phyloP scores from a whole-genome alignment of 2,888 invertebrate species.

The Vandiemenella viatica region DNA sequence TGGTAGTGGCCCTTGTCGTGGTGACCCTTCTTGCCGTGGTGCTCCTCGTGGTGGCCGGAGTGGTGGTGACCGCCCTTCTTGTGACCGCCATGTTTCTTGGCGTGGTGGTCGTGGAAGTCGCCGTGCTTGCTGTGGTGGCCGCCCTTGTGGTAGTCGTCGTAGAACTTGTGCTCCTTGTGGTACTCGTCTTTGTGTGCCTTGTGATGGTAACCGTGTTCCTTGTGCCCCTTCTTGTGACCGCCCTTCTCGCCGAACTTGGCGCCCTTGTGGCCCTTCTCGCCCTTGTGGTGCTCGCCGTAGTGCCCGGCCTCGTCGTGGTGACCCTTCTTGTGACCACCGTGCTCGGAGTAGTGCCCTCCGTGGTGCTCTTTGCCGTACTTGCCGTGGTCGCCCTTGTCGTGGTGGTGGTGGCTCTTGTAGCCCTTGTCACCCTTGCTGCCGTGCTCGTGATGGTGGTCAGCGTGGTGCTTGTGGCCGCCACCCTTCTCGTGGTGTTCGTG shows the following conservation, averaged over 20 bases:
- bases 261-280: conserved; percentile 49
- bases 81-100: conserved; percentile 58
- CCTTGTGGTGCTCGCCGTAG: conserved; percentile 49
- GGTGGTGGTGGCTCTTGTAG: conserved; percentile 58
- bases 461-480: conserved; percentile 53
- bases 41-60: conserved; percentile 61
- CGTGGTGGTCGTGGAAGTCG: conserved; percentile 61
- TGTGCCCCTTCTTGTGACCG: conserved; percentile 61
- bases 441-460: conserved; percentile 50
- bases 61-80: conserved; percentile 70
- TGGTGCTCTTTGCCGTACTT: conserved; percentile 63
- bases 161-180: conserved; percentile 67
- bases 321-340: conserved; percentile 44
- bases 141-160: conserved; percentile 72
- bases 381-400: conserved; percentile 64
- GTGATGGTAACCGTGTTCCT: conserved; percentile 63
- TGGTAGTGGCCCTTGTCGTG: conserved; percentile 71
- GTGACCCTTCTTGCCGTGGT: conserved; percentile 66
- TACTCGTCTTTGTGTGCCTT: conserved; percentile 70
- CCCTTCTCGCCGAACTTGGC: conserved; percentile 58
- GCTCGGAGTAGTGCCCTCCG: conserved; percentile 44
- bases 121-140: conserved; percentile 63
- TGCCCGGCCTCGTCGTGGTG: conserved; percentile 48
- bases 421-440: conserved; percentile 68
- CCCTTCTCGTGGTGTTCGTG: conserved; percentile 40